A percentile compares a stretch with the other conserved stretches of the same genome.
phyloP scores from a whole-genome alignment of 2,113 vertebrate genomes.

The Marcusenius ussheri region DNA sequence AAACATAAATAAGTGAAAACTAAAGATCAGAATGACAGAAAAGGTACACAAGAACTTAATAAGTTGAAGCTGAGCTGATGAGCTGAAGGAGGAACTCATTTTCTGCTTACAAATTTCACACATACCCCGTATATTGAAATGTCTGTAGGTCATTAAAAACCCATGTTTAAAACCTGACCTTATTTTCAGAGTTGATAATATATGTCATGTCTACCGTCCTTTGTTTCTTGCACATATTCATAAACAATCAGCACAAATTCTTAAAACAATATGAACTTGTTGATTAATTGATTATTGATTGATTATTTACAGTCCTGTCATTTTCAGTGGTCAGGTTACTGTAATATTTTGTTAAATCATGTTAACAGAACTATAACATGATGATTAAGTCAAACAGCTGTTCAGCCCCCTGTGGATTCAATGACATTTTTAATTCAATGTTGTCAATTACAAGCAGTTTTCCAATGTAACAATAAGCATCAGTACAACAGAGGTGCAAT shows the following conservation, averaged over 20 bases:
- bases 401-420: not conserved
- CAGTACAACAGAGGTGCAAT: not conserved
- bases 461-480: conserved; percentile 16
- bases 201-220: not conserved
- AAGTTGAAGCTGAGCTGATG: not conserved
- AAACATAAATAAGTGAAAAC: not conserved
- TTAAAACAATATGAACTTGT: not conserved
- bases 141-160: not conserved
- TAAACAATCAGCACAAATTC: not conserved
- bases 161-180: not conserved
- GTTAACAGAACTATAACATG: not conserved
- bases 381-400: conserved; percentile 7
- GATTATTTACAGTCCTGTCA: not conserved
- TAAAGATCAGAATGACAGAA: not conserved
- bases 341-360: not conserved
- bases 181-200: not conserved
- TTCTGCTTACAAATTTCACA: not conserved
- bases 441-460: conserved; percentile 15
- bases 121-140: not conserved
- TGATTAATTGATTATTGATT: not conserved
- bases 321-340: not conserved
- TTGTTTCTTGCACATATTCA: not conserved
- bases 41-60: not conserved
- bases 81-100: not conserved
- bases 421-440: conserved; percentile 1